These are phyloP conservation scores for Anthonomus grandis DNA, from an alignment of 1,140 invertebrate genomes.

Conservation along the genomic window DNA sequence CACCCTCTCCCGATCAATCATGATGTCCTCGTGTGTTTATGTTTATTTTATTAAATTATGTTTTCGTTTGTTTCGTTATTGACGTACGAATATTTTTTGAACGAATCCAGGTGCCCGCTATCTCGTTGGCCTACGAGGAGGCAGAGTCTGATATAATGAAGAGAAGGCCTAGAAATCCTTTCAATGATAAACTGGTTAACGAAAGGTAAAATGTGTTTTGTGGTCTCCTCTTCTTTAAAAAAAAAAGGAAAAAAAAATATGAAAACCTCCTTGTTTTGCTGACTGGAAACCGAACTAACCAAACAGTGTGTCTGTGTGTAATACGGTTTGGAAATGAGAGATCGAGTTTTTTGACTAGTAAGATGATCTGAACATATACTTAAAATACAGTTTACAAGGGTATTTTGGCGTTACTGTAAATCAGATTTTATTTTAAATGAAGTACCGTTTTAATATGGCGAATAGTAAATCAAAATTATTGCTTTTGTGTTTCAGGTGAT, in stretches of 20 bases:
- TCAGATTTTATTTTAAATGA: background rate
- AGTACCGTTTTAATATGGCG: background rate
- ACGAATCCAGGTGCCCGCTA: constrained; percentile 90
- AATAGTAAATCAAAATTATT: background rate
- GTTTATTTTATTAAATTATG: constrained; percentile 28
- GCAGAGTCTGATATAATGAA: constrained; percentile 99
- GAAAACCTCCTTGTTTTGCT: too few species aligned
- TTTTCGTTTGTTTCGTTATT: constrained; percentile 38
- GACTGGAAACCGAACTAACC: background rate
- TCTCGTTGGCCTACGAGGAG: constrained; percentile 99
- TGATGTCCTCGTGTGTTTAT: constrained; percentile 23
- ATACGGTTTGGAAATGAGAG: too few species aligned
- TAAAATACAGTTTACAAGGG: background rate
- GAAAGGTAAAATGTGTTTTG: constrained; percentile 76
- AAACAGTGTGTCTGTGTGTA: background rate
- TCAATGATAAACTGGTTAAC: constrained; percentile 96
- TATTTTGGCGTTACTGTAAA: background rate
- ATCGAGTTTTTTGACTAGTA: background rate
- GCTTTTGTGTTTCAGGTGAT: too few species aligned
- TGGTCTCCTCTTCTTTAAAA: constrained; percentile 27
- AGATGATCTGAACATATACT: background rate
- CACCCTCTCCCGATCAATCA: constrained; percentile 19
- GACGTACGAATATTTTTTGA: constrained; percentile 47
- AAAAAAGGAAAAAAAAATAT: too few species aligned
- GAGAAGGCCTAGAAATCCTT: constrained; percentile 94